Percentiles rank a stretch among this genome's conserved stretches.
These are phyloP conservation scores for Schizaphis graminum DNA, from an alignment of 2,888 invertebrate species.

Conservation along the genomic window DNA sequence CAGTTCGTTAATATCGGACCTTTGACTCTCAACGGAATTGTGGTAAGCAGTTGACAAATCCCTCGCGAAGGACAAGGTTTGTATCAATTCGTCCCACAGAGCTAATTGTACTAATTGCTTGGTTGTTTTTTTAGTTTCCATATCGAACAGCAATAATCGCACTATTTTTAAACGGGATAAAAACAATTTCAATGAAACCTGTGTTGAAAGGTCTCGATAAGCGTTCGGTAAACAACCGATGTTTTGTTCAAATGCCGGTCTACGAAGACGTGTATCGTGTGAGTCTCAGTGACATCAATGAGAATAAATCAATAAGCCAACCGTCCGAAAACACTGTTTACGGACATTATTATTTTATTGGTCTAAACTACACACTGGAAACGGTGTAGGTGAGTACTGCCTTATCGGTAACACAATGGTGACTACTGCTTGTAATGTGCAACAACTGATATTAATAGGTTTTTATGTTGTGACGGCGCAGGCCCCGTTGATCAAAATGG, in stretches of 20 bases:
- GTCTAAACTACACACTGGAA: neutral
- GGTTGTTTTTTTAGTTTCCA: neutral
- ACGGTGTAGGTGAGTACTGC: neutral
- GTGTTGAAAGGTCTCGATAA: neutral
- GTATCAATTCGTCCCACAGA: neutral
- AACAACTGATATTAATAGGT: neutral
- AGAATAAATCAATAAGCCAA: neutral
- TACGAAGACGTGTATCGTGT: neutral
- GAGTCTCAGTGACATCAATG: neutral
- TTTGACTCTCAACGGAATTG: neutral
- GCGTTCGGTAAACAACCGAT: neutral
- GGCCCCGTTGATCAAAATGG: neutral
- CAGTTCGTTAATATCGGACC: too few relatives aligned
- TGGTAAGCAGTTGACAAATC: neutral
- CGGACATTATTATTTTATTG: neutral
- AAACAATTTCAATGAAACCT: neutral
- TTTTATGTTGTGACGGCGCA: neutral
- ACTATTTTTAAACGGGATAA: neutral
- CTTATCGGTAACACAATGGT: neutral
- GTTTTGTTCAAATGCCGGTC: neutral
- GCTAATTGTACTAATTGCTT: neutral
- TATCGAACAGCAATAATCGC: accelerated
- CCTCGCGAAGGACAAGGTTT: neutral
- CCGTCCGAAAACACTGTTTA: neutral
- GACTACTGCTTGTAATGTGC: neutral